Evolutionary conservation across 2,888 invertebrate genomes (phyloP).

Genomic region (Erebia palarica): DNA sequence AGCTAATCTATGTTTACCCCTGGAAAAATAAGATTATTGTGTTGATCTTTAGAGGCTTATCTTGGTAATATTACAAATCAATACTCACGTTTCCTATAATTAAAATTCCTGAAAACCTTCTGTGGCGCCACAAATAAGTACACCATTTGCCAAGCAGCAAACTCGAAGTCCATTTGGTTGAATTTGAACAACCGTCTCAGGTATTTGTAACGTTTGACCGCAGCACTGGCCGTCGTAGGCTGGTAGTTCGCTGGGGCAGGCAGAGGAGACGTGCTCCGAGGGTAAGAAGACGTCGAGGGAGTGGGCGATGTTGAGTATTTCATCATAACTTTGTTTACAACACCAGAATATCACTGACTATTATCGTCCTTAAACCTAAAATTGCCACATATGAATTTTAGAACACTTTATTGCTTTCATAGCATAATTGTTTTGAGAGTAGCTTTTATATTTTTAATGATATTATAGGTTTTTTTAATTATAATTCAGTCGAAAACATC

Average conservation of each 20-base stretch:
- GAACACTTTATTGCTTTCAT: slow-evolving; percentile 7
- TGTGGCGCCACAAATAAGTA: slow-evolving; percentile 97
- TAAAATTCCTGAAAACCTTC: slow-evolving; percentile 98
- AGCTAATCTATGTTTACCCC: background rate
- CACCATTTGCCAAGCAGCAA: slow-evolving; percentile 99
- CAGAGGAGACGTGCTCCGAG: slow-evolving; percentile 84
- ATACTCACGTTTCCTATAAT: slow-evolving; percentile 96
- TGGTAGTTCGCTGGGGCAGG: slow-evolving; percentile 87
- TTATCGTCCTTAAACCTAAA: background rate
- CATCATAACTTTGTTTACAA: slow-evolving; percentile 56
- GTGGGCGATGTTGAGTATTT: slow-evolving; percentile 85
- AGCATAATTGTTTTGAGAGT: background rate
- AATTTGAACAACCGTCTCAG: slow-evolving; percentile 92
- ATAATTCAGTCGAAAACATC: background rate
- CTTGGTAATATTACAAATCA: background rate
- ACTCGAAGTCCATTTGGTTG: slow-evolving; percentile 99
- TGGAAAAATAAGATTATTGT: background rate
- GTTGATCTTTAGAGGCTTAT: background rate
- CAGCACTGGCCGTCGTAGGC: slow-evolving; percentile 88
- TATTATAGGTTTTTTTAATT: background rate
- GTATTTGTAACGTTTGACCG: slow-evolving; percentile 94
- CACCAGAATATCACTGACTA: background rate
- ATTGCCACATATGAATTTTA: background rate
- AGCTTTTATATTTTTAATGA: background rate
- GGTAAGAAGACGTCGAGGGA: slow-evolving; percentile 63